A percentile compares a stretch with the other conserved stretches of the same genome.
phyloP scores from a whole-genome alignment of 2,888 invertebrate genomes.

The Dinocampus coccinellae region DNA sequence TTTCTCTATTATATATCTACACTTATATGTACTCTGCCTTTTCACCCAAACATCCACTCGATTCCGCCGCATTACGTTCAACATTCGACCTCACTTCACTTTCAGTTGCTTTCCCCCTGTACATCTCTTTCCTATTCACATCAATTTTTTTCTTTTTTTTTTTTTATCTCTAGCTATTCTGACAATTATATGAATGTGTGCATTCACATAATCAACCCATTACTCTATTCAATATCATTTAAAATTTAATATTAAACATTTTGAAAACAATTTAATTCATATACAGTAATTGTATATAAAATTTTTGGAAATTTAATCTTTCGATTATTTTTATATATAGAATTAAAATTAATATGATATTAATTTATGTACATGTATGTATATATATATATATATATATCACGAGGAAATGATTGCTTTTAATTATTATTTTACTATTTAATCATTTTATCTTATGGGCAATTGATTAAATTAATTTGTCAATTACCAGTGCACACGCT shows the following conservation, averaged over 20 bases:
- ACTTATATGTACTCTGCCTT: conserved; percentile 43
- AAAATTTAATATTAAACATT: no score
- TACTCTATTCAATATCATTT: no score
- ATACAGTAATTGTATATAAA: no score
- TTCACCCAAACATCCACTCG: conserved; percentile 55
- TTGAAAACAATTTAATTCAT: no score
- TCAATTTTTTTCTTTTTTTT: neutral
- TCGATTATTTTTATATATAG: neutral
- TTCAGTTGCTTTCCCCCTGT: conserved; percentile 7
- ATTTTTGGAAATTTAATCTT: no score
- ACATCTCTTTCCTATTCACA: conserved; percentile 1
- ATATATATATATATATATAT: neutral
- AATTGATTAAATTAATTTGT: conserved; percentile 68
- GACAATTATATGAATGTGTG: neutral
- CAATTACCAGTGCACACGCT: conserved; percentile 56
- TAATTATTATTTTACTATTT: conserved; percentile 38
- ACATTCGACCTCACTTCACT: conserved; percentile 26
- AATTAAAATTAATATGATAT: neutral
- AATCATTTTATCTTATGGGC: neutral
- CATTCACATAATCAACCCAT: no score
- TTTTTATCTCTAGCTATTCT: neutral
- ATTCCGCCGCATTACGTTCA: conserved; percentile 64
- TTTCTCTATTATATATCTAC: neutral
- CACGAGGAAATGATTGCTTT: conserved; percentile 13
- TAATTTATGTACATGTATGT: no score